A percentile compares a stretch with the other conserved stretches of the same genome.
Evolutionary conservation across 1,140 invertebrate genomes (phyloP).

Genomic region (Drosophila busckii): DNA sequence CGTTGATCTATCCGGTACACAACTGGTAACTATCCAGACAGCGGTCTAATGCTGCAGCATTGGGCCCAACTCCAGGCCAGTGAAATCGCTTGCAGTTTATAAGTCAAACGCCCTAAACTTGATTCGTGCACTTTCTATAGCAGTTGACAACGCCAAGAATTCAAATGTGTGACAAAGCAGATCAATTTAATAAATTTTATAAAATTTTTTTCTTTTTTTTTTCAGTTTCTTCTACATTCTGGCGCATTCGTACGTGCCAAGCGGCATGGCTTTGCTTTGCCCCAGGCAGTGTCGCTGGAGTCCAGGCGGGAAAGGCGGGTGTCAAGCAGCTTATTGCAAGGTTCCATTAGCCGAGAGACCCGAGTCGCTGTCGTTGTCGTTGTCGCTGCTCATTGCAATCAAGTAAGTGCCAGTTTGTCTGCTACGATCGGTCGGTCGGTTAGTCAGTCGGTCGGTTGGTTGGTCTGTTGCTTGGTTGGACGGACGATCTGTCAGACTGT

Average conservation of each 20-base stretch:
- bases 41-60: background rate
- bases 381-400: conserved; percentile 57
- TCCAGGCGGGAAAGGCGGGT: background rate
- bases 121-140: too few relatives aligned
- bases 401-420: conserved; percentile 75
- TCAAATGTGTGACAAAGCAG: conserved; percentile 37
- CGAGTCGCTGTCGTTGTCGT: conserved; percentile 24
- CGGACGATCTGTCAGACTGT: conserved; percentile 21
- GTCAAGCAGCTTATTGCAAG: conserved; percentile 48
- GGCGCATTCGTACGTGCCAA: conserved; percentile 21
- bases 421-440: conserved; percentile 45
- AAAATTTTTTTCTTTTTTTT: background rate
- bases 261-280: conserved; percentile 15
- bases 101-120: too few relatives aligned
- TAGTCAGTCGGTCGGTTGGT: conserved; percentile 1
- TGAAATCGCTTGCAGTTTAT: background rate
- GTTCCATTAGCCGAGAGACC: conserved; percentile 59
- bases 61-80: too few relatives aligned
- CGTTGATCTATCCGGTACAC: background rate
- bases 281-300: background rate
- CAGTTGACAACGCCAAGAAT: conserved; percentile 10
- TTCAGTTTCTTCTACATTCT: conserved; percentile 19
- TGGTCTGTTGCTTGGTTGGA: background rate
- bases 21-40: conserved; percentile 3
- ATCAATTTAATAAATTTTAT: too few relatives aligned